A percentile compares a stretch with the other conserved stretches of the same genome.
These are phyloP conservation scores for Leucoptera coffeella DNA, from an alignment of 2,888 invertebrate genomes.

Conservation along the genomic window DNA sequence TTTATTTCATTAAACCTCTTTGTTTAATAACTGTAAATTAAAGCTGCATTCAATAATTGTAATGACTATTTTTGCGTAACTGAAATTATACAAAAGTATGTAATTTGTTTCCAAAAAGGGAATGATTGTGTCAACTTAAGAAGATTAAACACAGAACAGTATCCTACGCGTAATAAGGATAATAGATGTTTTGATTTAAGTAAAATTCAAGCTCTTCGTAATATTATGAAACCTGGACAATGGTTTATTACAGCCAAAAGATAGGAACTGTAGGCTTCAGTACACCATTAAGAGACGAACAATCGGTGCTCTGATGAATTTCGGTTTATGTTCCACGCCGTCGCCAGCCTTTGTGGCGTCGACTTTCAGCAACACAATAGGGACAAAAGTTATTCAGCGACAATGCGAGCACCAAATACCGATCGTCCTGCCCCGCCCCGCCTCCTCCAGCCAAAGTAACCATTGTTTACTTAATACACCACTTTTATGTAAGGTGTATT, in stretches of 20 bases:
- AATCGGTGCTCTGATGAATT: slow-evolving; percentile 48
- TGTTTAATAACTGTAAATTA: no score
- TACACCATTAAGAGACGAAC: slow-evolving; percentile 12
- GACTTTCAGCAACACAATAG: slow-evolving; percentile 50
- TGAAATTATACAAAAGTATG: no score
- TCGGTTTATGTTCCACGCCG: slow-evolving; percentile 46
- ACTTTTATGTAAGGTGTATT: slow-evolving; percentile 45
- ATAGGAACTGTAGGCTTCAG: neutral
- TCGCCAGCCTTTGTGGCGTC: slow-evolving; percentile 43
- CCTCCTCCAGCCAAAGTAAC: slow-evolving; percentile 15
- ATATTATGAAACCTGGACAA: neutral
- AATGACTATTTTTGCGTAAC: no score
- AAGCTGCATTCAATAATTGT: no score
- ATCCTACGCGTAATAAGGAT: no score
- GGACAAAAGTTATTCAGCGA: slow-evolving; percentile 55
- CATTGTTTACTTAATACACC: slow-evolving; percentile 49
- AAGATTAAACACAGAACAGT: no score
- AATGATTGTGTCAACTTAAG: no score
- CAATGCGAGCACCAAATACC: slow-evolving; percentile 55
- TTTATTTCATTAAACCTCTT: no score
- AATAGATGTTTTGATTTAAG: no score
- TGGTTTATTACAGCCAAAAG: neutral
- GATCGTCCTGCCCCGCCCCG: slow-evolving; percentile 34
- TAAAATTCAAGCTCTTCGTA: no score
- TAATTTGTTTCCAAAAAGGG: no score